Base-by-base conservation (phyloP, 2,113 vertebrate genomes). In the Deroptyus accipitrinus region DNA sequence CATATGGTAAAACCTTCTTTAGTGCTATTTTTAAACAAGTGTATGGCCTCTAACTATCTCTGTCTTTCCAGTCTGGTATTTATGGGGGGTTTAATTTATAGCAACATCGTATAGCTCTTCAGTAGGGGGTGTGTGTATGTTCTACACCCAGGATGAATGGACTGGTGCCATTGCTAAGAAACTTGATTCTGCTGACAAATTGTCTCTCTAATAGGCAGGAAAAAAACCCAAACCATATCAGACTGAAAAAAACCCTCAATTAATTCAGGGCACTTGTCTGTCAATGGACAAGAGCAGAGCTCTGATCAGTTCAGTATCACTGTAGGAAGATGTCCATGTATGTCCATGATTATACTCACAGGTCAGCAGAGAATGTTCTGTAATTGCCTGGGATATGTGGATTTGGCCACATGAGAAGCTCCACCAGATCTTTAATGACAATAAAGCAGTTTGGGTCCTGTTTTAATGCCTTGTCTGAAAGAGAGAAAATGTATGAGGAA, bases 101-200 rank as follows among this genome's bases (percentile, higher is more conserved):
- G n/a, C 31, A 72, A 6, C 28, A 4, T 30, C 0, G 0, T 77
- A 30, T 48, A 46, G 57, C 17, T 13, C 11, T 83, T 88, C 24
- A 0, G 2, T 48, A 57, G 31, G 30, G 9, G 1, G 7, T 18
- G 30, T 11, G 5, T 51, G 51, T 49, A 1, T 0, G 0, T 44
- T 68, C 31, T 61, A n/a, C 41, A 42, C 13, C 12, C 46, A 11
- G 23, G 22, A 24, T 62, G 72, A 74, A 57, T 0, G 1, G 20
- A 8, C 25, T 27, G 24, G 25, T 88, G 75, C 46, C 10, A 1
- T 15, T 44, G 24, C 13, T 55, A 33, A 86, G 90, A 81, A 95
- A 48, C 48, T n/a, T 81, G 24, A 7, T 28, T 10, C 41, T 83
- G 39, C 25, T 41, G 37, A 30, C 37, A 33, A 23, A 51, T 11